phyloP scores from a whole-genome alignment of 2,113 vertebrate genomes.

The Octodon degus region DNA sequence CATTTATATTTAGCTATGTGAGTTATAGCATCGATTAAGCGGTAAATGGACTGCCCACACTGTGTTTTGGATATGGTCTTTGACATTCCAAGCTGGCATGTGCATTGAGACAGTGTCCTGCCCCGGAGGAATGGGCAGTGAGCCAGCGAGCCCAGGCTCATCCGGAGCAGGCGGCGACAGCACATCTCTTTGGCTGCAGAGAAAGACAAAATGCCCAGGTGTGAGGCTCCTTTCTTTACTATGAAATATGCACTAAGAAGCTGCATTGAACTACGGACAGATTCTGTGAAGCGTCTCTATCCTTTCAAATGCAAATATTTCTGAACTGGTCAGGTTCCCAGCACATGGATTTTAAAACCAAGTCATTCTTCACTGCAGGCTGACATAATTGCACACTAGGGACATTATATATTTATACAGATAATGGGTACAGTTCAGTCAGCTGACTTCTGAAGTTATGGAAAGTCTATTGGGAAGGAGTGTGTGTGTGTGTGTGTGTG shows the following conservation, averaged over 20 bases:
- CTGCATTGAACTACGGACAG: conserved; percentile 62
- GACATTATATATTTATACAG: conserved; percentile 80
- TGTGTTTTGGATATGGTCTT: conserved; percentile 40
- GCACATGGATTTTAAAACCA: conserved; percentile 71
- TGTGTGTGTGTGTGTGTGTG: not conserved
- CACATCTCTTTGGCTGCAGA: not conserved
- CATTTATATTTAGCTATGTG: conserved; percentile 55
- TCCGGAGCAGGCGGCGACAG: not conserved
- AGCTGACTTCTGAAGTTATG: conserved; percentile 60
- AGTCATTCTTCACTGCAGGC: conserved; percentile 71
- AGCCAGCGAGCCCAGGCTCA: conserved; percentile 55
- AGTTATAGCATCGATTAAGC: conserved; percentile 59
- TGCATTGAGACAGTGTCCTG: not conserved
- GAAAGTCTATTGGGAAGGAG: conserved; percentile 42
- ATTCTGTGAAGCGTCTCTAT: conserved; percentile 67
- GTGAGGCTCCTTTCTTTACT: conserved; percentile 55
- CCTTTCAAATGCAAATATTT: conserved; percentile 81
- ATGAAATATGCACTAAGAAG: conserved; percentile 70
- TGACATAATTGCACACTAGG: conserved; percentile 74
- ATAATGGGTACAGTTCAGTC: conserved; percentile 77
- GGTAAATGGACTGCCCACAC: conserved; percentile 55
- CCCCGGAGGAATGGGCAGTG: not conserved
- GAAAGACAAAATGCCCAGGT: conserved; percentile 54
- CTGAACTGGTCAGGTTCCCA: conserved; percentile 66
- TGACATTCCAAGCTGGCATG: conserved; percentile 33